Evolutionary conservation across 1,140 invertebrate species (phyloP).

Genomic region (Cydia splendana): DNA sequence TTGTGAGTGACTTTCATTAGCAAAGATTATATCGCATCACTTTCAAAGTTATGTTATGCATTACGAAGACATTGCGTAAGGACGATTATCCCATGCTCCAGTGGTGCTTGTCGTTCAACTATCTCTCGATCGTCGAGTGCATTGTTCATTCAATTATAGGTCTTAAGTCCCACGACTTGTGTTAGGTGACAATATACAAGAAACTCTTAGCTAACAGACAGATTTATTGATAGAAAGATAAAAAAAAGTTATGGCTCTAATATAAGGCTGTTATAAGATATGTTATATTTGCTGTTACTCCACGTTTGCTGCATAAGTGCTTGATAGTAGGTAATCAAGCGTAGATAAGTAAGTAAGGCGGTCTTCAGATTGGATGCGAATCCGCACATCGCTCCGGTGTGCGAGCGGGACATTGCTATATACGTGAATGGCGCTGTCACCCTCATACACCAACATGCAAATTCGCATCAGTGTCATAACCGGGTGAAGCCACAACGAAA

Average conservation of each 20-base stretch:
- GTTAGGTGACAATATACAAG: not conserved
- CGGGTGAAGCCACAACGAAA: too few species aligned
- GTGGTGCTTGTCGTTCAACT: slow-evolving; percentile 12
- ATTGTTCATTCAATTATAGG: slow-evolving; percentile 22
- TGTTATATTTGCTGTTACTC: too few species aligned
- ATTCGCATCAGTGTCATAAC: too few species aligned
- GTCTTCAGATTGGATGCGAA: too few species aligned
- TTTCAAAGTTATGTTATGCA: slow-evolving; percentile 26
- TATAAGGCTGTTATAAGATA: not conserved
- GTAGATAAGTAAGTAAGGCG: too few species aligned
- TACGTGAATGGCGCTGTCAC: too few species aligned
- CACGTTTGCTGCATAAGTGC: too few species aligned
- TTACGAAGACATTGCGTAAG: slow-evolving; percentile 23
- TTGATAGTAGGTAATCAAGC: too few species aligned
- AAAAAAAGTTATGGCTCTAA: not conserved
- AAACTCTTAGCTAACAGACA: not conserved
- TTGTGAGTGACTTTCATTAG: not conserved
- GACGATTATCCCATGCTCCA: slow-evolving; percentile 28
- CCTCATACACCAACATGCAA: too few species aligned
- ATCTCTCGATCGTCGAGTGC: slow-evolving; percentile 1
- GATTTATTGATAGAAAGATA: not conserved
- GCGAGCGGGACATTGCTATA: too few species aligned
- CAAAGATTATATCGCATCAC: slow-evolving; percentile 17
- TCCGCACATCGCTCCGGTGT: too few species aligned
- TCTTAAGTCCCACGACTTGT: slow-evolving; percentile 9